Evolutionary conservation across 2,797 vertebrate species (phyloP), one percentile per base, ranked within the genome.

Genomic region (Chloroceryle amazona): DNA sequence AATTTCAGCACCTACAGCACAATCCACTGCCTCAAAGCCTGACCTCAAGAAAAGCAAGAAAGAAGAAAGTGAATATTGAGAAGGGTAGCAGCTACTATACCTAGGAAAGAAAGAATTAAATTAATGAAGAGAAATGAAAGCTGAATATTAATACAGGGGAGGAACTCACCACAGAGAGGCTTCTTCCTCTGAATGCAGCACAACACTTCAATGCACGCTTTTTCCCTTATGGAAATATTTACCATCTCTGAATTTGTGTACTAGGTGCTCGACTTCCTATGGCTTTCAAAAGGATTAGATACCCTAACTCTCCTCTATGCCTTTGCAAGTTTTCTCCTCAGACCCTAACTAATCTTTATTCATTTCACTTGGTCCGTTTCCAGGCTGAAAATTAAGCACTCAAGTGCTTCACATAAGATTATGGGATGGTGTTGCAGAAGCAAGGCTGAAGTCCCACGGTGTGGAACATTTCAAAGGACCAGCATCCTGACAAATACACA

Each of bases 381-480:
- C 90, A 95, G 92, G 25, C 67, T 82, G 74, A 86, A 92, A 96
- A 95, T 71, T 46, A 95, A 93, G 83, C 67, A 82, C 71, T 81
- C 54, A 49, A 82, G 82, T 90, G 66, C 88, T 95, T 63, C 90
- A 76, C 91, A 73, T 70, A 83, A 84, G 90, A 86, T 76, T 88
- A 75, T 18, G 71, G 75, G 75, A 74, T n/a, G 89, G 13, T 26
- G 71, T 0, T 37, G 89, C 44, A 66, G 71, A 60, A 70, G 73
- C 55, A 41, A 92, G 75, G 57, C 88, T 91, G 82, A 60, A 89
- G 90, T 63, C 55, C 63, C 71, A 92, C 73, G 87, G 73, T 19
- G 74, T 28, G 71, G 66, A 90, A 76, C 70, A 4, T 78, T 79
- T 23, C 55, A 25, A 46, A 73, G 81, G 63, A 11, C 54, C 81